Conservation (phyloP, 2,797 vertebrate species). For the Myotis daubentonii region DNA sequence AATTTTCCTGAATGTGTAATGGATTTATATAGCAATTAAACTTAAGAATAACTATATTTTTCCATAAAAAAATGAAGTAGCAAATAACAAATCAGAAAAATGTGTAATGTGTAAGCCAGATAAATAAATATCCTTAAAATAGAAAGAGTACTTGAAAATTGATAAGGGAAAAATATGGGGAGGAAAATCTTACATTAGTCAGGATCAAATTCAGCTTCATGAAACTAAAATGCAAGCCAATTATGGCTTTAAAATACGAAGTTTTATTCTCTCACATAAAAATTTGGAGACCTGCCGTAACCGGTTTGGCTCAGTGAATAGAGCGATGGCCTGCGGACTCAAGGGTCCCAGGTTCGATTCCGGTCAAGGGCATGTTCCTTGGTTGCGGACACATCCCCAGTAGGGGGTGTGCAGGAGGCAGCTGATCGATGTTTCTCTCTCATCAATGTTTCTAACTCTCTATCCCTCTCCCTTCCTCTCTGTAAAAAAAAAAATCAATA, state of each 20-base stretch:
- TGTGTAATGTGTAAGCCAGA: not conserved
- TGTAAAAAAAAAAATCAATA: too few species aligned
- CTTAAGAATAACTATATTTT: slow-evolving; percentile 44
- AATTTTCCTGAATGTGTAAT: slow-evolving; percentile 30
- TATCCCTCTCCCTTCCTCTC: too few species aligned
- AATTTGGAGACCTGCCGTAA: not conserved
- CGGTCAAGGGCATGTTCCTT: too few species aligned
- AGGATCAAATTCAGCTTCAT: slow-evolving; percentile 10
- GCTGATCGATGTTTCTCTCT: too few species aligned
- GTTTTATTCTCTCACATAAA: not conserved
- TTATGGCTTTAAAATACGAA: not conserved
- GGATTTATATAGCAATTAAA: slow-evolving; percentile 5
- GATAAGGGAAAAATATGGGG: not conserved
- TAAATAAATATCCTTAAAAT: slow-evolving; percentile 40
- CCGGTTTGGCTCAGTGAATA: too few species aligned
- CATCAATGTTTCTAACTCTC: too few species aligned
- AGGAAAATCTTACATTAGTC: not conserved
- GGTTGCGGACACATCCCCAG: too few species aligned
- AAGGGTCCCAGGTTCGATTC: too few species aligned
- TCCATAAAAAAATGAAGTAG: slow-evolving; percentile 39
- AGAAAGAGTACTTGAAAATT: not conserved
- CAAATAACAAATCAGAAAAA: not conserved
- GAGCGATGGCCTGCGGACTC: too few species aligned
- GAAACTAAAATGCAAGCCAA: not conserved
- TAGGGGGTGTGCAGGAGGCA: too few species aligned